These are phyloP conservation scores for Gila robusta DNA, from an alignment of 2,797 vertebrate species.

Conservation along the genomic window DNA sequence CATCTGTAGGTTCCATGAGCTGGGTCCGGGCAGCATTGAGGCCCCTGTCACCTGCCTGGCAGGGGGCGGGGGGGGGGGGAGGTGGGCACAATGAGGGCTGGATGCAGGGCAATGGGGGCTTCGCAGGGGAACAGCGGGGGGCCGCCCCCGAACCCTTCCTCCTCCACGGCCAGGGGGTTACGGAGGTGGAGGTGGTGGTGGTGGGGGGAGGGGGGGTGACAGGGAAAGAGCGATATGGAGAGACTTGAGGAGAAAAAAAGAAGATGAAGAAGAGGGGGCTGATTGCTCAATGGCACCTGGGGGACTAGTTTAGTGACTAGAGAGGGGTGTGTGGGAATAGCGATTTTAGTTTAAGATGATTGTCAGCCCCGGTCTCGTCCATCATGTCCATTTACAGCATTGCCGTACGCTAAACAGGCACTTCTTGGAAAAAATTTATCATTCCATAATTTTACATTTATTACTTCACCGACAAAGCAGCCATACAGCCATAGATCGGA, in stretches of 20 bases:
- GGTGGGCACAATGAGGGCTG: conserved; percentile 80
- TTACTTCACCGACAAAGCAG: neutral
- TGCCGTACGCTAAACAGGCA: conserved; percentile 17
- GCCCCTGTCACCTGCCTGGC: conserved; percentile 99
- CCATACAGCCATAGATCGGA: neutral
- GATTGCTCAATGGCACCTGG: conserved; percentile 47
- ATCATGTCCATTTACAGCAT: conserved; percentile 43
- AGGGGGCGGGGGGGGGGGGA: conserved; percentile 81
- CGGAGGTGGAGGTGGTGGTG: conserved; percentile 62
- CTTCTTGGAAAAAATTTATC: neutral
- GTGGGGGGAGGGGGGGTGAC: conserved; percentile 8
- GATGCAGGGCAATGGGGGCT: conserved; percentile 85
- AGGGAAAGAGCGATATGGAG: conserved; percentile 18
- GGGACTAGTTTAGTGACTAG: conserved; percentile 38
- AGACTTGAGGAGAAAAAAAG: neutral
- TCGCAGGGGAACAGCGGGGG: conserved; percentile 87
- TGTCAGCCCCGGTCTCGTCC: conserved; percentile 21
- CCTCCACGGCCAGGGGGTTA: conserved; percentile 76
- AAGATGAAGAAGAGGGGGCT: conserved; percentile 14
- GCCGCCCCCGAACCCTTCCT: conserved; percentile 74
- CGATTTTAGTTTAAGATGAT: conserved; percentile 30
- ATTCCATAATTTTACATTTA: neutral
- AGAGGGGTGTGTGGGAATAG: conserved; percentile 38
- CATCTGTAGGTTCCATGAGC: conserved; percentile 99
- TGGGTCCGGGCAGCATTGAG: conserved; percentile 93